These are phyloP conservation scores for Python bivittatus DNA, from an alignment of 2,113 vertebrate genomes.

Conservation along the genomic window DNA sequence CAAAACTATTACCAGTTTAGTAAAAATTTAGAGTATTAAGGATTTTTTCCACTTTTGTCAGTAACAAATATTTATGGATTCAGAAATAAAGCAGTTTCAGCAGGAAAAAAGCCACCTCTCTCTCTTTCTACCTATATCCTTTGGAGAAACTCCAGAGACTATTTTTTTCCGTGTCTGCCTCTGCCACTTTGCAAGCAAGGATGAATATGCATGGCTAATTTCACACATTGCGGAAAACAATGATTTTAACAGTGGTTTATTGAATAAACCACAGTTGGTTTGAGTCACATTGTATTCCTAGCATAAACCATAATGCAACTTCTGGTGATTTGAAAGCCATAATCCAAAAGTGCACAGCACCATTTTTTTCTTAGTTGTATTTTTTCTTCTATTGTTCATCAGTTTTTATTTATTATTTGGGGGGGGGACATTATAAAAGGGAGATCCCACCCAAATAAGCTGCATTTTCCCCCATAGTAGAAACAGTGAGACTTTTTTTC, in stretches of 20 bases:
- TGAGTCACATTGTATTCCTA: neutral
- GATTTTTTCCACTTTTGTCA: slow-evolving; percentile 87
- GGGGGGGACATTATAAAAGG: neutral
- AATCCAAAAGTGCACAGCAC: neutral
- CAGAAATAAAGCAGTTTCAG: slow-evolving; percentile 84
- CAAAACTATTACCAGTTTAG: slow-evolving; percentile 76
- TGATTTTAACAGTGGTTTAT: neutral
- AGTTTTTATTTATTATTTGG: neutral
- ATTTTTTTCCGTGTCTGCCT: slow-evolving; percentile 40
- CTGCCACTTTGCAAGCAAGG: slow-evolving; percentile 44
- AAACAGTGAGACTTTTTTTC: neutral
- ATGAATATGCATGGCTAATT: neutral
- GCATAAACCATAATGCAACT: neutral
- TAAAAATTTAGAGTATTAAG: slow-evolving; percentile 81
- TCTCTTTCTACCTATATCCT: slow-evolving; percentile 38
- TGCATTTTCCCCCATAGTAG: neutral
- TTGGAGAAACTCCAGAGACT: slow-evolving; percentile 7
- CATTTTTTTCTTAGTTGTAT: neutral
- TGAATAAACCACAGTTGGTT: neutral
- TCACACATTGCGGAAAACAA: neutral
- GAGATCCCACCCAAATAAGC: neutral
- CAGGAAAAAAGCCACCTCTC: slow-evolving; percentile 45
- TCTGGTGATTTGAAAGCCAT: neutral
- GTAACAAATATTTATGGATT: slow-evolving; percentile 85
- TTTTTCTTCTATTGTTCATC: neutral